These are phyloP conservation scores for Conus ventricosus DNA, from an alignment of 1,140 invertebrate genomes.

Conservation along the genomic window DNA sequence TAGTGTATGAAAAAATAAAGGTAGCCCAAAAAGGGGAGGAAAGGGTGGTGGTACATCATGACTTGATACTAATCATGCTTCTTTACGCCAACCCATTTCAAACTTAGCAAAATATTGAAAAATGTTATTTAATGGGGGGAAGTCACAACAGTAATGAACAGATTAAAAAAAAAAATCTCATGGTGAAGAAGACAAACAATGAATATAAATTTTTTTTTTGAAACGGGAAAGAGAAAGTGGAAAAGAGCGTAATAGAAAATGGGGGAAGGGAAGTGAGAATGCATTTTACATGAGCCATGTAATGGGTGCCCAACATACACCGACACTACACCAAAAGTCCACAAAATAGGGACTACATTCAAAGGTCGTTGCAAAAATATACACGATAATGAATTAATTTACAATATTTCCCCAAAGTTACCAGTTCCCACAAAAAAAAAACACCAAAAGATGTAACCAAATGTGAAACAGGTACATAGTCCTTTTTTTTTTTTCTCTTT, in stretches of 20 bases:
- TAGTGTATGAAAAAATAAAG: too few species aligned
- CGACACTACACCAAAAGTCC: conserved; percentile 25
- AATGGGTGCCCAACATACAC: conserved; percentile 16
- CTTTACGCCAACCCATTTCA: too few species aligned
- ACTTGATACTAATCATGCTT: too few species aligned
- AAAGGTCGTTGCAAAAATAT: conserved; percentile 42
- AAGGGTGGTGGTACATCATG: too few species aligned
- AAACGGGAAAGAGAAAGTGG: neutral
- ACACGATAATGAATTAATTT: conserved; percentile 36
- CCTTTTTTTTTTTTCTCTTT: neutral
- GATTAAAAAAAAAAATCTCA: conserved; percentile 15
- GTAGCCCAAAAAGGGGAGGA: too few species aligned
- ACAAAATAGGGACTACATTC: conserved; percentile 23
- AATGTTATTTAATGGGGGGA: conserved; percentile 35
- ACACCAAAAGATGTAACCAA: conserved; percentile 13
- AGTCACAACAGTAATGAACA: conserved; percentile 38
- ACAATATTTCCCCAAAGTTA: conserved; percentile 23
- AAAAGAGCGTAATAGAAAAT: neutral
- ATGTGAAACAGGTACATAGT: conserved; percentile 1
- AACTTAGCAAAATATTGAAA: neutral
- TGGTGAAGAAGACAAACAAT: conserved; percentile 7
- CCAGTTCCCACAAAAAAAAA: conserved; percentile 33
- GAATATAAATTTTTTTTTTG: conserved; percentile 16
- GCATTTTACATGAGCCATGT: conserved; percentile 28
- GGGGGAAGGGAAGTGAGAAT: conserved; percentile 10